Base-by-base conservation (phyloP, 2,888 invertebrate species). In the Pyralis farinalis region DNA sequence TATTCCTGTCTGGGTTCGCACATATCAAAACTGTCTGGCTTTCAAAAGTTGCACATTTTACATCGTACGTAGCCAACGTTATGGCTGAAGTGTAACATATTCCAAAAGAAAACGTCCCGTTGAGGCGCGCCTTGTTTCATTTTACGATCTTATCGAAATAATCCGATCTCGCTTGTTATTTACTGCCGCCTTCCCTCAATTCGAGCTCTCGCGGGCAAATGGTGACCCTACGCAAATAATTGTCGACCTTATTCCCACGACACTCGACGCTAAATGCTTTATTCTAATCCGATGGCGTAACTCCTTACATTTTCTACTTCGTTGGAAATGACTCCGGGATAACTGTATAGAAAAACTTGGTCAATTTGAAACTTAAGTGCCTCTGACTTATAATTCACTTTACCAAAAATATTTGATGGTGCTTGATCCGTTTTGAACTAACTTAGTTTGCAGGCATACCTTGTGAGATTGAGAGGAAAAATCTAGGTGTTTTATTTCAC, bases 71-170 rank as follows among this genome's bases (percentile, higher is more conserved):
- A 71, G 63, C 57, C 67, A 69, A 66, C 63, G 70, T 71, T 54
- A 55, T 57, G 62, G 66, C 63, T 67, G 73, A 67, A 71, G 62
- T 66, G 72, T 67, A 73, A 78, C 71, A 71, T 75, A 81, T 80
- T 80, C 77, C 68, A 72, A 71, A 76, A 69, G 71, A 76, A 78
- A 81, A 72, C 71, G 79, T 83, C 80, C 76, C 78, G 65, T 60
- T 59, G 76, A 72, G 73, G 70, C 79, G 63, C 71, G 77, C 71
- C 82, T 83, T 88, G 85, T 86, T 88, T 86, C 85, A 85, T 86
- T 86, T 86, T 87, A 88, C 80, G 86, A 86, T 85, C 83, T 87
- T 87, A 87, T 87, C 87, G 86, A 86, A 84, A 87, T 87, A 87
- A 87, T 88, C 85, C 83, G 82, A 88, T 85, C 87, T 79, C 68